Base-by-base conservation (phyloP, 1,140 invertebrate genomes). In the Drosophila aff. region DNA sequence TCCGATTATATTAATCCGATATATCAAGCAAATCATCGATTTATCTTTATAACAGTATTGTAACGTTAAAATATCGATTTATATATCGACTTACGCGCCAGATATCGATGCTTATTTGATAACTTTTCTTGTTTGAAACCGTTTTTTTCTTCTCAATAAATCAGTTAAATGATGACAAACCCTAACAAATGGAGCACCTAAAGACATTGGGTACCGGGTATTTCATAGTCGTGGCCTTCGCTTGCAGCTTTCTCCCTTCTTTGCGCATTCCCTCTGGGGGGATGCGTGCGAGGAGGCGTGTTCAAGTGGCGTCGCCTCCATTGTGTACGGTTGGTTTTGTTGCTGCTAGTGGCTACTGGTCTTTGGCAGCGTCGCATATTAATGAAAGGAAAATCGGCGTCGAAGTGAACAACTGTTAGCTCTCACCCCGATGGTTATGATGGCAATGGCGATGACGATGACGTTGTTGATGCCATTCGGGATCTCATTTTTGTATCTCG, bases 361-460 rank as follows among this genome's bases (percentile, higher is more conserved):
- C 67, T 53, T 68, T 71, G 64, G 21, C 67, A 68, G 49, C 65
- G 50, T 57, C 40, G 69, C 66, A 72, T 61, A 73, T 73, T 73
- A 74, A 52, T 72, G 68, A 73, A 73, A 44, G 71, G n/a, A 73
- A 72, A 72, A 73, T 33, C 65, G 43, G 10, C 36, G 41, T 5
- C 36, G 26, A 71, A 58, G 43, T 43, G 69, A 73, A 53, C 71
- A 60, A 73, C 69, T 73, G 53, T 38, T 57, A 15, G 38, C 67
- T 49, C 66, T 50, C 46, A 59, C 43, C 28, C 66, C 11, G 21
- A 52, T 33, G 38, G 28, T 63, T 44, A 64, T 33, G 38, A 64
- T 33, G 38, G 63, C 36, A n/a, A 36, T 66, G 61, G 26, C 21
- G 41, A 31, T 53, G 52, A 38, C 33, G 33, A 21, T 41, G 65